A percentile compares a stretch with the other conserved stretches of the same genome.
Evolutionary conservation across 2,797 vertebrate species (phyloP).

Genomic region (Champsocephalus gunnari): DNA sequence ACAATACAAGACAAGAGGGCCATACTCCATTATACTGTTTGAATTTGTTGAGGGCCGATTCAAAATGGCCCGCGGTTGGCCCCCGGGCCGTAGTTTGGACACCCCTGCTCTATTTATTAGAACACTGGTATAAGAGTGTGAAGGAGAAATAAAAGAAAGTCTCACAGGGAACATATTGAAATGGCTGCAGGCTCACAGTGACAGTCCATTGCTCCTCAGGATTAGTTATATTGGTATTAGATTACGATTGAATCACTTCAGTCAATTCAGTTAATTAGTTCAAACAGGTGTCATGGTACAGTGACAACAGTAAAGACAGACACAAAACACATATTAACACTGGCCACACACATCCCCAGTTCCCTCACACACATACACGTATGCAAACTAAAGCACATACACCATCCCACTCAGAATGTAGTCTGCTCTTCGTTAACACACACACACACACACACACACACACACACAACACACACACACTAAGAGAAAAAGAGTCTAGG

Average conservation of each 20-base stretch:
- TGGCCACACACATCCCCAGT: neutral
- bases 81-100: too few species aligned
- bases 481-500: neutral
- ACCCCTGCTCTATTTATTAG: too few species aligned
- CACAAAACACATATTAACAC: conserved; percentile 48
- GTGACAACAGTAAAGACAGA: conserved; percentile 42
- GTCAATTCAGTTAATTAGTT: conserved; percentile 63
- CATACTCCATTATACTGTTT: too few species aligned
- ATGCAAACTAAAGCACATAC: conserved; percentile 14
- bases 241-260: conserved; percentile 58
- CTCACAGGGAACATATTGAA: conserved; percentile 22
- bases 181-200: conserved; percentile 36
- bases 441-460: neutral
- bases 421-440: neutral
- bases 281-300: conserved; percentile 55
- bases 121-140: too few species aligned
- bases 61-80: too few species aligned
- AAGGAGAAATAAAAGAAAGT: neutral
- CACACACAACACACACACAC: neutral
- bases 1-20: too few species aligned
- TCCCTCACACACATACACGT: neutral
- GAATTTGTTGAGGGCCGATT: too few species aligned
- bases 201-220: conserved; percentile 57
- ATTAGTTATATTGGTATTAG: conserved; percentile 54
- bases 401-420: neutral